These are phyloP conservation scores for Drosophila multiciliata DNA, from an alignment of 2,888 invertebrate species.

Conservation along the genomic window DNA sequence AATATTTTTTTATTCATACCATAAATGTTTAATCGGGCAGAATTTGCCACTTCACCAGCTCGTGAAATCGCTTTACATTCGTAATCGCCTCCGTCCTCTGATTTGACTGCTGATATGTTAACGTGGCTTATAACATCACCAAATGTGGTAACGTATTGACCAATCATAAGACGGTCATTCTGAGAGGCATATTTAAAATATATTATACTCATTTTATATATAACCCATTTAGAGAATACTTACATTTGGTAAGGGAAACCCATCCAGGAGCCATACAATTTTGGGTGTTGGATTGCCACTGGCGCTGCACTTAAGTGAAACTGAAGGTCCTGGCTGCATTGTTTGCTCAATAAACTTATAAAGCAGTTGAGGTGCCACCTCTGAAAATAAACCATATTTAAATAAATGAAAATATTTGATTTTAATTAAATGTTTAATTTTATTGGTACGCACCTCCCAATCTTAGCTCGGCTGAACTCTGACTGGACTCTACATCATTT, in stretches of 20 bases:
- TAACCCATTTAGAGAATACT: constrained; percentile 39
- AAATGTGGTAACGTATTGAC: constrained; percentile 95
- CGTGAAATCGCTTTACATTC: constrained; percentile 93
- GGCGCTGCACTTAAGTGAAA: constrained; percentile 91
- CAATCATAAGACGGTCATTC: constrained; percentile 91
- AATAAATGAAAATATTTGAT: background rate
- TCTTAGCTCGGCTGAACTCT: constrained; percentile 91
- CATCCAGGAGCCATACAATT: constrained; percentile 91
- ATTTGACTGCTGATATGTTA: constrained; percentile 93
- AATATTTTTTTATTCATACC: constrained; percentile 84
- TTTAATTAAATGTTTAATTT: constrained; percentile 1
- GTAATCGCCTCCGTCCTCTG: constrained; percentile 95
- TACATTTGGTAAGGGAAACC: constrained; percentile 88
- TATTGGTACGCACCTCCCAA: constrained; percentile 88
- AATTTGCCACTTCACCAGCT: constrained; percentile 91
- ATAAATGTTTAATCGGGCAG: constrained; percentile 94
- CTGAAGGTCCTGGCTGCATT: constrained; percentile 91
- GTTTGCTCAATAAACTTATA: constrained; percentile 92
- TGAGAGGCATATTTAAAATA: constrained; percentile 42
- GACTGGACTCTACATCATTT: constrained; percentile 92
- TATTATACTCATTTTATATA: background rate
- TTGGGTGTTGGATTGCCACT: constrained; percentile 92
- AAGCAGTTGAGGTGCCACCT: constrained; percentile 90
- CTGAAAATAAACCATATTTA: constrained; percentile 83
- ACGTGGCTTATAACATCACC: constrained; percentile 96